Evolutionary conservation across 92 coral and sea anemone species (phyloP).

Genomic region (Siderastrea radians): DNA sequence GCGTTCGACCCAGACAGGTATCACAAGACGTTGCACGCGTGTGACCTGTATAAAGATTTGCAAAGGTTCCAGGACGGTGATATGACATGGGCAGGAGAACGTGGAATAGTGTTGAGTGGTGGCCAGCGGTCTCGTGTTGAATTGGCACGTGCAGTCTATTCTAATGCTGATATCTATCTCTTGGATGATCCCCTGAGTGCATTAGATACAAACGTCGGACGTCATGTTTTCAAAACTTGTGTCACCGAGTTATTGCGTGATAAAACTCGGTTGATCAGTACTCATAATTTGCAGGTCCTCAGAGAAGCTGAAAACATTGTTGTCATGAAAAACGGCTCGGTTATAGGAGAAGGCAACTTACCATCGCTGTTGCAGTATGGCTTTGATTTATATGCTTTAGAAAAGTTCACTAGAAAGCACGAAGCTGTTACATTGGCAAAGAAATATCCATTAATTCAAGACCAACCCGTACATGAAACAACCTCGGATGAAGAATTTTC

Average conservation of each 20-base stretch:
- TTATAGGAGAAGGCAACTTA: background rate
- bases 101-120: slow-evolving; percentile 28
- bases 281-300: slow-evolving; percentile 24
- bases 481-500: background rate
- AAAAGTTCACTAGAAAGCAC: background rate
- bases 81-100: slow-evolving; percentile 19
- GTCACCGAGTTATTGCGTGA: background rate
- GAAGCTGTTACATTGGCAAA: background rate
- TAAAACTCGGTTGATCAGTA: slow-evolving; percentile 38
- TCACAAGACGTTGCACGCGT: slow-evolving; percentile 44
- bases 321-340: slow-evolving; percentile 25
- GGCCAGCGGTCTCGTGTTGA: slow-evolving; percentile 31
- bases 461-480: too few relatives aligned
- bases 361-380: background rate
- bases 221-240: slow-evolving; percentile 23
- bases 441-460: background rate
- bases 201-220: slow-evolving; percentile 33
- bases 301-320: slow-evolving; percentile 8
- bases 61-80: slow-evolving; percentile 62
- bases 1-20: slow-evolving; percentile 56
- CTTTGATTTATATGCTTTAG: background rate
- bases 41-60: slow-evolving; percentile 63
- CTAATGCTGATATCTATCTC: slow-evolving; percentile 32
- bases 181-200: slow-evolving; percentile 46
- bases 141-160: slow-evolving; percentile 25